Evolutionary conservation across 2,113 vertebrate species (phyloP), one percentile per base, ranked within the genome.

Genomic region (Panthera uncia): DNA sequence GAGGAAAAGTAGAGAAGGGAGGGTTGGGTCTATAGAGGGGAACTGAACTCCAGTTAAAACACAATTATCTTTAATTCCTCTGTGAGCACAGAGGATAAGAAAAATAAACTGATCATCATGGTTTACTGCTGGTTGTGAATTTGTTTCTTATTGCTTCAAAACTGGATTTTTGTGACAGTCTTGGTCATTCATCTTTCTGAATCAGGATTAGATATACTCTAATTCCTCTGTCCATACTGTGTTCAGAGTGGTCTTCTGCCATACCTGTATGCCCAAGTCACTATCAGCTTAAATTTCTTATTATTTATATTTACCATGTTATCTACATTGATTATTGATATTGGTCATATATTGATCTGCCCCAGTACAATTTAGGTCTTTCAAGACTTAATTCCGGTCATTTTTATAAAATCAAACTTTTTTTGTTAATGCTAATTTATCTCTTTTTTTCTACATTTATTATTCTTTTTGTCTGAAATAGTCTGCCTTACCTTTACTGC

Each of bases 21-120:
- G 66, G 0, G 0, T 9, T 74, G 31, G 18, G 27, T 80, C 36
- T 55, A 31, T 1, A 21, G 5, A 83, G 23, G 55, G 1, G 23
- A 63, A 73, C 4, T 83, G 6, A 65, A 50, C 4, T 57, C 29
- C 7, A 65, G 18, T 45, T 76, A 38, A 69, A 90, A 91, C 13
- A 21, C 2, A 57, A 36, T 68, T 57, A 3, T 83, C 50, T 81
- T 57, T 91, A 27, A 89, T 45, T 82, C 1, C 4, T 89, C 11
- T 65, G 33, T 52, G 29, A 79, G 0, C 5, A 65, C 9, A 76
- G 14, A 86, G 19, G 14, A 38, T 73, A 68, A n/a, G 3, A 81
- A 88, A 7, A 50, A 15, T 33, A 71, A 78, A 65, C 61, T 5
- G 9, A 55, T 73, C 33, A 31, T 36, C 3, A 19, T 55, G 19